These are phyloP conservation scores for Colossoma macropomum DNA, from an alignment of 2,113 vertebrate species.

Conservation along the genomic window DNA sequence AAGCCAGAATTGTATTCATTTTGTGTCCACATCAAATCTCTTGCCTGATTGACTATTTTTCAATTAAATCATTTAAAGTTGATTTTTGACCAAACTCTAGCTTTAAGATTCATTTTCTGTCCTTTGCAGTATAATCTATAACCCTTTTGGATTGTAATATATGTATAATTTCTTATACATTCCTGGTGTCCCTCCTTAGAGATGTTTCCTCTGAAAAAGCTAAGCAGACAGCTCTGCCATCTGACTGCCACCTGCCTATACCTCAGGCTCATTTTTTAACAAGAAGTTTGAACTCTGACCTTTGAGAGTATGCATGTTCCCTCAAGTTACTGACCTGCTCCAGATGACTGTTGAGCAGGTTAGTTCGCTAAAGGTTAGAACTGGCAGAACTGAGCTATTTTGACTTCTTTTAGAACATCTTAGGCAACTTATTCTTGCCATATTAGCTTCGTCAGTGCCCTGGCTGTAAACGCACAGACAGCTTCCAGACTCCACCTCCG, in stretches of 20 bases:
- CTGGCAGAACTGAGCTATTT: neutral
- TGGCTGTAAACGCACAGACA: slow-evolving; percentile 22
- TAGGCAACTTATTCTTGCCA: neutral
- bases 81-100: too few species aligned
- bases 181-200: neutral
- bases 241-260: neutral
- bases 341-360: neutral
- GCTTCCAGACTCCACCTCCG: neutral
- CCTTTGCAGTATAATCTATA: too few species aligned
- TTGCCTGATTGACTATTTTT: too few species aligned
- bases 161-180: neutral
- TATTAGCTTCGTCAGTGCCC: neutral
- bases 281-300: neutral
- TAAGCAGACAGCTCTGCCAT: neutral
- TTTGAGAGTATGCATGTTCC: neutral
- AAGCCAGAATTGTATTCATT: too few species aligned
- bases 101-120: too few species aligned
- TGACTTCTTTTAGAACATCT: neutral
- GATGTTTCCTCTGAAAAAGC: neutral
- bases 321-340: neutral
- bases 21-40: too few species aligned
- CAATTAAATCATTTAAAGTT: too few species aligned
- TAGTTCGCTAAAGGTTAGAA: neutral
- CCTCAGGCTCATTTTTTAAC: neutral
- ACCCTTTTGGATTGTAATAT: neutral